Evolutionary conservation across 2,113 vertebrate species (phyloP), one percentile per base, ranked within the genome.

Genomic region (Halcyon senegalensis): DNA sequence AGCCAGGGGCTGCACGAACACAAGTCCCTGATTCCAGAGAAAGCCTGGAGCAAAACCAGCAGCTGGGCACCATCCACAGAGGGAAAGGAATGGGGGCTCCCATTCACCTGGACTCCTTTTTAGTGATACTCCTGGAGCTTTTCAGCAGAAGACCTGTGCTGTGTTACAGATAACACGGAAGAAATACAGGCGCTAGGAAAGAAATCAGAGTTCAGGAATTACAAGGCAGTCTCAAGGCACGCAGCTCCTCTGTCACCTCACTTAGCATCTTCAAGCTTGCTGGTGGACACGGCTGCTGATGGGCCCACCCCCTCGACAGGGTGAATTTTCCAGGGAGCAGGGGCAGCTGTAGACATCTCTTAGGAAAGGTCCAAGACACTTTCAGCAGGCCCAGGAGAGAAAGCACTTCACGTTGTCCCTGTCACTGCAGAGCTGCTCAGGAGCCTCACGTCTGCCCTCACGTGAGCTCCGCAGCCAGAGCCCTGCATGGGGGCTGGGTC

Each of bases 401-500:
- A 21, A n/a, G 19, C 31, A 10, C 21, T 23, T 50, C n/a, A 14
- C 4, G 50, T 11, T 7, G 41, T 23, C 78, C 60, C 78, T 9
- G 2, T 3, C 25, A 11, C 13, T 1, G 1, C 4, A 7, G 25
- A 41, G 17, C 33, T 7, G 59, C 24, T 6, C 9, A 5, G n/a
- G 23, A 59, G 81, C 27, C 16, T 16, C 0, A 1, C 2, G 23
- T 5, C 35, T 16, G 13, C 2, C 8, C 43, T 44, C 43, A 44
- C 16, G 6, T 44, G 43, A 44, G 43, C 13, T 44, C 16, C 14
- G 5, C 41, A 43, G 41, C 41, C 15, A 44, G 16, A 44, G 43
- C 43, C 43, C 43, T 44, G 43, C 43, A 44, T 16, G 15, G 56
- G 41, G 43, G 43, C 55, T 33, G 31, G 28, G 41, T n/a, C 16